These are phyloP conservation scores for Melanargia galathea DNA, from an alignment of 2,888 invertebrate genomes.

Conservation along the genomic window DNA sequence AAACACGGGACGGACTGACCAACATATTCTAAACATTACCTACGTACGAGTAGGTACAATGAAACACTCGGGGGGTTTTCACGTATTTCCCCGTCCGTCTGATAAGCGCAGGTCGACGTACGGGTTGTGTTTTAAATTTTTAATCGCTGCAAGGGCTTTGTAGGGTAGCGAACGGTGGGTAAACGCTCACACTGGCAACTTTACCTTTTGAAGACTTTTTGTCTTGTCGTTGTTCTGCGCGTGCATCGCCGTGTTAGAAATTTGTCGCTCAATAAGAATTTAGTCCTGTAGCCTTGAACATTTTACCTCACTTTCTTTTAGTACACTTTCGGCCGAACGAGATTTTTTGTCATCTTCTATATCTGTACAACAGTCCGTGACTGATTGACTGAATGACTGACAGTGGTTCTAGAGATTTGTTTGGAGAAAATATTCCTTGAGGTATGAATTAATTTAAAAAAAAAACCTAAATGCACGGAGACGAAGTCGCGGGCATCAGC, in stretches of 20 bases:
- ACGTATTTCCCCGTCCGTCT: slow-evolving; percentile 28
- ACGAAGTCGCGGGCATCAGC: no score
- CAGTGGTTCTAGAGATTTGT: no score
- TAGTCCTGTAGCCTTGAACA: no score
- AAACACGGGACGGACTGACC: slow-evolving; percentile 12
- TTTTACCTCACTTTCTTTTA: no score
- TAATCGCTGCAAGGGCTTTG: slow-evolving; percentile 42
- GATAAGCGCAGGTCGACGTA: slow-evolving; percentile 34
- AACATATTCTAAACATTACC: slow-evolving; percentile 16
- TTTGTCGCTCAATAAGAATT: no score
- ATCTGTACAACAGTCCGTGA: no score
- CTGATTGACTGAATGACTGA: no score
- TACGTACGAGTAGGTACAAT: background rate
- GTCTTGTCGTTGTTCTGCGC: background rate
- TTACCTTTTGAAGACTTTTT: background rate
- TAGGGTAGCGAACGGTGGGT: slow-evolving; percentile 35
- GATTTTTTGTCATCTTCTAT: no score
- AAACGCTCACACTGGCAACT: background rate
- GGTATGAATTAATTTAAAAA: no score
- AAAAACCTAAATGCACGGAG: no score
- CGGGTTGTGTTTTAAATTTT: slow-evolving; percentile 44
- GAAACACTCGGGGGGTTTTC: slow-evolving; percentile 17
- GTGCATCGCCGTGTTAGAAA: background rate
- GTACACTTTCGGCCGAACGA: no score
- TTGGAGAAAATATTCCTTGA: no score